Base-by-base conservation (phyloP, 2,888 invertebrate genomes). In the Andrena flavipes region DNA sequence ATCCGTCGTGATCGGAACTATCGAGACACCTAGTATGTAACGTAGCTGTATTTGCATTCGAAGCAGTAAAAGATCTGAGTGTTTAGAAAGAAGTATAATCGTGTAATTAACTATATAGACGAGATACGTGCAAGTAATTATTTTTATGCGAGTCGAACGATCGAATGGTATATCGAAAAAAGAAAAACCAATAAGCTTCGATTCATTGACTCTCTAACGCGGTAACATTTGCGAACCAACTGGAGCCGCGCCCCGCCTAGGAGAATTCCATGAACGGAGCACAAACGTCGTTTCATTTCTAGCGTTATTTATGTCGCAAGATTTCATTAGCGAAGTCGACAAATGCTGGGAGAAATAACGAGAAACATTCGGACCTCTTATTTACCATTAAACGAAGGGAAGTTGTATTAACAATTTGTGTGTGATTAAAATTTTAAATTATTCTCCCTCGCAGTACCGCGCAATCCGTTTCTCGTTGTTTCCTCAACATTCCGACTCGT, bases 21-120 rank as follows among this genome's bases (percentile, higher is more conserved):
- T 82, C 82, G 91, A 90, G 88, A 87, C 84, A 82, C 88, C 88
- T 88, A 80, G 86, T 89, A 90, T 88, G 88, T 89, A 90, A 89
- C 77, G 84, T 90, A 91, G 91, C 84, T 79, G 67, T 80, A 80
- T 80, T 78, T 80, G 48, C 68, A 80, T 80, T 80, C 51, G 78
- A 85, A 89, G 87, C 86, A 85, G 86, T 86, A 88, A 89, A 54
- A 89, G 86, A 87, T 91, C 88, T 91, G 90, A 90, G 82, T 90
- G 89, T 91, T 89, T 91, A 90, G 87, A 76, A 85, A 89, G 80
- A 86, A 84, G 84, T 88, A 87, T 89, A 82, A 88, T 82, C 86
- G 69, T 88, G 86, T 89, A 83, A 90, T 89, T 87, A 84, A 86
- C 80, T 69, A 77, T 69, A 77, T 86, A 81, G 83, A 80, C 54